Evolutionary conservation across 2,113 vertebrate genomes (phyloP), one percentile per base, ranked within the genome.

Genomic region (Eolophus roseicapilla): DNA sequence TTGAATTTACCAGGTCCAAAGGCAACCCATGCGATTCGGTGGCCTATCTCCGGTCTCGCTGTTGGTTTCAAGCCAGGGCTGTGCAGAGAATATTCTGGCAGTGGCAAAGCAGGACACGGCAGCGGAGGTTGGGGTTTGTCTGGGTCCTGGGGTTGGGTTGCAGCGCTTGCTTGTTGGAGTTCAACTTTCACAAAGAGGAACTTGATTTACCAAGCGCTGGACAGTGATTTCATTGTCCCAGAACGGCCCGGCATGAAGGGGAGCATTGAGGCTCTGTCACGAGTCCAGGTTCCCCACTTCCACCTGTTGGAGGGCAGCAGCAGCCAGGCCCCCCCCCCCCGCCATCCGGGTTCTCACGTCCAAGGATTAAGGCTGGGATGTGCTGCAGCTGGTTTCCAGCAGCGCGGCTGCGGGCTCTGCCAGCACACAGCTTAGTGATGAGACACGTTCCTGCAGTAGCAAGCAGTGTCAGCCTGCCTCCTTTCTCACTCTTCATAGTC

Each of bases 341-440:
- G 7, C 52, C 33, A 35, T n/a, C 57, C 33, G 21, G 33, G 57
- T 59, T 41, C 90, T 83, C 85, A 3, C 4, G 4, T 18, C 23
- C 0, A 2, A 6, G 89, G 81, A 71, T 95, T 79, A 68, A 37
- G 37, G 46, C 59, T 75, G 1, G 19, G 43, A 25, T 84, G 65
- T 80, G 85, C 82, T 47, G 70, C 90, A 95, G 92, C 82, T 93
- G 95, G 52, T 50, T n/a, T 14, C 7, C 3, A 3, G 1, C 5
- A 13, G 29, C 59, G 80, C 53, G 2, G 0, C 31, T 59, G 50
- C 10, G 3, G 6, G 1, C 35, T 47, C 29, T 65, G 78, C 49
- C 47, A 2, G n/a, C 27, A 0, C 21, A 0, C 0, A 0, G 0
- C 2, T 17, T 11, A 3, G 33, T 6, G 41, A 2, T 46, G 46